Percentiles rank a stretch among this genome's conserved stretches.
Conservation (phyloP, 1,140 invertebrate species). For the Bombus pyrosoma region DNA sequence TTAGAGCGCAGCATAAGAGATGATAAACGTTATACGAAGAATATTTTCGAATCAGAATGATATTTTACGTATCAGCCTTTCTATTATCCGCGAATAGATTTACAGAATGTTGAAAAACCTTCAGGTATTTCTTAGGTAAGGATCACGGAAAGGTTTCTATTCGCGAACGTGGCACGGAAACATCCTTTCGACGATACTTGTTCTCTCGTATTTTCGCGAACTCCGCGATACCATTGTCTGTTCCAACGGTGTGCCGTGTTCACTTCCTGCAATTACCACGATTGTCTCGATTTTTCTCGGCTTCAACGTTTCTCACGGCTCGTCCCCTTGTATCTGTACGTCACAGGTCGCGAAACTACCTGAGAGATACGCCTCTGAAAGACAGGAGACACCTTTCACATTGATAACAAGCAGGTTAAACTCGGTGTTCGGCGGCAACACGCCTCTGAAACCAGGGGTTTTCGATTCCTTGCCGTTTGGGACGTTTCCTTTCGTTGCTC, state of each 20-base stretch:
- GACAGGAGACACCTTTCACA: slow-evolving; percentile 44
- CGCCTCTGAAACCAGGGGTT: background rate
- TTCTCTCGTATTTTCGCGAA: slow-evolving; percentile 54
- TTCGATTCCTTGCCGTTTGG: no score
- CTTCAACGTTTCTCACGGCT: slow-evolving; percentile 56
- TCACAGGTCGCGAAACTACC: background rate
- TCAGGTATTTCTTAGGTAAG: background rate
- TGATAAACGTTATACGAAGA: no score
- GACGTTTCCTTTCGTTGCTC: background rate
- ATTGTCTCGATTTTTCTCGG: slow-evolving; percentile 68
- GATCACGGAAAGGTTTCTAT: background rate
- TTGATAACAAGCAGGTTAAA: slow-evolving; percentile 59
- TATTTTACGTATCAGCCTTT: background rate
- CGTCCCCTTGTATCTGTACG: background rate
- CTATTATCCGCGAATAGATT: background rate
- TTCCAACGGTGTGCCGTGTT: slow-evolving; percentile 38
- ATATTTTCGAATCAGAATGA: no score
- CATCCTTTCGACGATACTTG: background rate
- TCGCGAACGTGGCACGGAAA: slow-evolving; percentile 28
- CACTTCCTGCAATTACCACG: slow-evolving; percentile 66
- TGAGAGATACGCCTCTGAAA: slow-evolving; percentile 11
- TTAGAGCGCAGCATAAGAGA: no score
- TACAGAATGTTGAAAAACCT: background rate
- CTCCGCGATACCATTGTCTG: slow-evolving; percentile 64
- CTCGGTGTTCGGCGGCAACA: no score